Evolutionary conservation across 2,113 vertebrate species (phyloP).

Genomic region (Propithecus coquereli): DNA sequence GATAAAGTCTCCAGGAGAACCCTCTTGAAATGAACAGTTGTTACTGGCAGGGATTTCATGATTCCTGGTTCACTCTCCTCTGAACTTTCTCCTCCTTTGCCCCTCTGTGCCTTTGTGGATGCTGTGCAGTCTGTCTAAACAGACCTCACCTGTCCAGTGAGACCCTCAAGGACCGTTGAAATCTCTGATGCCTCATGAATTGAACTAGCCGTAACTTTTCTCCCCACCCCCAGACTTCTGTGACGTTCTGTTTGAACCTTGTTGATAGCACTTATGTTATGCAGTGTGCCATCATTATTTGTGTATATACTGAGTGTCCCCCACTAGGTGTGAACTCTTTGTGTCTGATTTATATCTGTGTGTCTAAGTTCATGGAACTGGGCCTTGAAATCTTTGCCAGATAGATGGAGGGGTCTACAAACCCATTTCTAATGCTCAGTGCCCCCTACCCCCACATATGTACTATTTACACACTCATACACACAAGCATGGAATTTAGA

Average conservation of each 20-base stretch:
- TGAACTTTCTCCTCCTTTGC: neutral
- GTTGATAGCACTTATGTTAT: neutral
- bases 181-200: neutral
- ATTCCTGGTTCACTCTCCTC: neutral
- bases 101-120: neutral
- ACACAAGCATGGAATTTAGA: neutral
- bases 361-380: neutral
- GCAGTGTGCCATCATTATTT: neutral
- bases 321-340: neutral
- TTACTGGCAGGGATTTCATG: neutral
- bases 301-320: neutral
- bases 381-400: neutral
- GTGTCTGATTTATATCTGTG: neutral
- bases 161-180: neutral
- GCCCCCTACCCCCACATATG: too few relatives aligned
- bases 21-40: neutral
- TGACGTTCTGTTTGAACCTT: neutral
- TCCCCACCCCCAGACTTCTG: neutral
- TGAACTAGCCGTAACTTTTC: neutral
- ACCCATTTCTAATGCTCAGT: neutral
- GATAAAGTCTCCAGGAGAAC: neutral
- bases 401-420: neutral
- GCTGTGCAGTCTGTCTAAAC: neutral
- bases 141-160: neutral
- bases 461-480: neutral